Conservation (phyloP, 2,797 vertebrate species). For the Gambelia wislizenii region DNA sequence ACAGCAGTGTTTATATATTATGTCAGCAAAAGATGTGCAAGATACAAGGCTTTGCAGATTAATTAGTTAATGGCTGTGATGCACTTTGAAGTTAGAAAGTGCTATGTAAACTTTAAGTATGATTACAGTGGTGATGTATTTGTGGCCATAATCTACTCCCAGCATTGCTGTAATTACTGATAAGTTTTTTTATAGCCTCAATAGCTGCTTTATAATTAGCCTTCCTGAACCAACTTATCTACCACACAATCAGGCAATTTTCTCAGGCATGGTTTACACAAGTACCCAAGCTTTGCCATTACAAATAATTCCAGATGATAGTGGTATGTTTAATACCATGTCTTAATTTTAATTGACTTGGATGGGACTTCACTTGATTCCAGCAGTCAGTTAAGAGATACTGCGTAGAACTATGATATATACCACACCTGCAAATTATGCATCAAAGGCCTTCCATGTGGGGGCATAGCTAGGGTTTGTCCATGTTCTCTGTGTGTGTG, state of each 20-base stretch:
- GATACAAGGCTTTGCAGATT: constrained; percentile 54
- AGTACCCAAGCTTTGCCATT: constrained; percentile 48
- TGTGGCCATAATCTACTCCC: constrained; percentile 58
- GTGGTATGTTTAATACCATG: constrained; percentile 53
- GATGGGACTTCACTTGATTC: constrained; percentile 26
- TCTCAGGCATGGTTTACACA: constrained; percentile 51
- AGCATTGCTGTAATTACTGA: constrained; percentile 63
- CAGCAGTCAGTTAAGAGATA: constrained; percentile 43
- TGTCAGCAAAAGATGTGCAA: constrained; percentile 44
- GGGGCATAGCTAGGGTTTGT: not conserved
- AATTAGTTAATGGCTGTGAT: constrained; percentile 70
- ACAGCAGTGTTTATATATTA: constrained; percentile 59
- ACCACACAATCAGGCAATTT: constrained; percentile 60
- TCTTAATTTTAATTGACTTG: constrained; percentile 54
- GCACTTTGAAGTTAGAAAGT: constrained; percentile 66
- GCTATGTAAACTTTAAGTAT: constrained; percentile 39
- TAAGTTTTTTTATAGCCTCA: constrained; percentile 44
- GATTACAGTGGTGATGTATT: constrained; percentile 58
- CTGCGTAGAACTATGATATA: not conserved
- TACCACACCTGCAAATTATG: not conserved
- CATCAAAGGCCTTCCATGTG: not conserved
- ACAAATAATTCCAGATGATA: constrained; percentile 59
- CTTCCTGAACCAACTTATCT: constrained; percentile 61
- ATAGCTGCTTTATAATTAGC: constrained; percentile 64
- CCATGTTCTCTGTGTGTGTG: too few relatives aligned